phyloP scores from a whole-genome alignment of 2,797 vertebrate species.

The Eulemur mongoz region DNA sequence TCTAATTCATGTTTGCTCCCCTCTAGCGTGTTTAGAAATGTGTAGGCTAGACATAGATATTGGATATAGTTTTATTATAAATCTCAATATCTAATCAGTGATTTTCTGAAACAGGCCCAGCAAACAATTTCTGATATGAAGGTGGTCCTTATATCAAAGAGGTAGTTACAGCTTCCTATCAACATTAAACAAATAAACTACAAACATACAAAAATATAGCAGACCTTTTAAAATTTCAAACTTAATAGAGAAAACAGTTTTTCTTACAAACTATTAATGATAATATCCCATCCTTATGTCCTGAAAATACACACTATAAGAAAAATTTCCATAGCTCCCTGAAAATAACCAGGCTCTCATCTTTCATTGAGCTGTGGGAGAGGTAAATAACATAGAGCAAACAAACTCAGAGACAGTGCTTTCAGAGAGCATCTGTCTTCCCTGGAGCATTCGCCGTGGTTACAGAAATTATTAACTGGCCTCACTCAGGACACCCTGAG shows the following conservation, averaged over 20 bases:
- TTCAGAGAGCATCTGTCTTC: neutral
- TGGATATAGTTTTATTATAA: neutral
- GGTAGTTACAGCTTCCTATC: neutral
- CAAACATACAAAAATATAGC: neutral
- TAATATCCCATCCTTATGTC: neutral
- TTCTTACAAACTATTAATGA: neutral
- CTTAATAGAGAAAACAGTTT: neutral
- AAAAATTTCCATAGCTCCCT: neutral
- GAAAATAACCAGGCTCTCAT: neutral
- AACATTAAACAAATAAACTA: neutral
- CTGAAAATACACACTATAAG: neutral
- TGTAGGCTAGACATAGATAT: neutral
- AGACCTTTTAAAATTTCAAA: neutral
- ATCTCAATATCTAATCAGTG: neutral
- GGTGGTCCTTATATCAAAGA: neutral
- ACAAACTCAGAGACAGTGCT: fast-evolving
- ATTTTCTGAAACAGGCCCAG: neutral
- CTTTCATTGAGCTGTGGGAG: neutral
- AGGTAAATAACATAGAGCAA: neutral
- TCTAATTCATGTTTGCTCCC: neutral
- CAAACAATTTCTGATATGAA: neutral
- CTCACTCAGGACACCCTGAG: neutral
- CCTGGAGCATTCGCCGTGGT: neutral
- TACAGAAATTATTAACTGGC: neutral
- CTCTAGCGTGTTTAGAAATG: neutral